These are phyloP conservation scores for Aphelinus certus DNA, from an alignment of 1,140 invertebrate species.

Conservation along the genomic window DNA sequence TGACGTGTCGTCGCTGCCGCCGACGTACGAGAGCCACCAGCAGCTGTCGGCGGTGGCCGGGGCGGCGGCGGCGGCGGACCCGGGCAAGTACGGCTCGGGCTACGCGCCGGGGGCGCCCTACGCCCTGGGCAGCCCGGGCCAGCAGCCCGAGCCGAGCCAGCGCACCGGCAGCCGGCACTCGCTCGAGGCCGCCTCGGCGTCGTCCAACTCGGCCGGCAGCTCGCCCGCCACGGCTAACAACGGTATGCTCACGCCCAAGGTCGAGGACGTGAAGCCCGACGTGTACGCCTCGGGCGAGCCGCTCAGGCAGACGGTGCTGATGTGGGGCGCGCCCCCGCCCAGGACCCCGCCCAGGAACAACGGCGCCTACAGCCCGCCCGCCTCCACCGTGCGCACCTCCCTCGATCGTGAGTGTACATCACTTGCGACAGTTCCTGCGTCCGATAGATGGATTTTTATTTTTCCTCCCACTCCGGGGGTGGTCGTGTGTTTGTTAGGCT, in stretches of 20 bases:
- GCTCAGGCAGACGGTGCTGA: conserved; percentile 83
- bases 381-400: conserved; percentile 53
- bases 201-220: conserved; percentile 68
- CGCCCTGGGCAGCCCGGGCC: conserved; percentile 19
- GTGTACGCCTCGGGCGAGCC: conserved; percentile 68
- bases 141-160: not conserved
- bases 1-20: conserved; percentile 68
- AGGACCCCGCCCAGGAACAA: conserved; percentile 60
- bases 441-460: too few relatives aligned
- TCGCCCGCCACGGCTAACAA: conserved; percentile 58
- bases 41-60: conserved; percentile 59
- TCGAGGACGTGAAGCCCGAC: conserved; percentile 72
- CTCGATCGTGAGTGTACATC: conserved; percentile 37
- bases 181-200: conserved; percentile 64
- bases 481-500: too few relatives aligned
- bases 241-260: conserved; percentile 71
- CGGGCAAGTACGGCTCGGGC: conserved; percentile 61
- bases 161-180: conserved; percentile 67
- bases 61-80: conserved; percentile 44
- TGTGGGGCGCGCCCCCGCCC: conserved; percentile 77
- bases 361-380: conserved; percentile 64
- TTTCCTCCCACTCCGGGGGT: too few relatives aligned
- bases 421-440: too few relatives aligned
- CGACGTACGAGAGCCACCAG: conserved; percentile 67
- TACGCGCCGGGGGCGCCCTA: conserved; percentile 35